Evolutionary conservation across 2,888 invertebrate species (phyloP).

Genomic region (Thalpophila matura): DNA sequence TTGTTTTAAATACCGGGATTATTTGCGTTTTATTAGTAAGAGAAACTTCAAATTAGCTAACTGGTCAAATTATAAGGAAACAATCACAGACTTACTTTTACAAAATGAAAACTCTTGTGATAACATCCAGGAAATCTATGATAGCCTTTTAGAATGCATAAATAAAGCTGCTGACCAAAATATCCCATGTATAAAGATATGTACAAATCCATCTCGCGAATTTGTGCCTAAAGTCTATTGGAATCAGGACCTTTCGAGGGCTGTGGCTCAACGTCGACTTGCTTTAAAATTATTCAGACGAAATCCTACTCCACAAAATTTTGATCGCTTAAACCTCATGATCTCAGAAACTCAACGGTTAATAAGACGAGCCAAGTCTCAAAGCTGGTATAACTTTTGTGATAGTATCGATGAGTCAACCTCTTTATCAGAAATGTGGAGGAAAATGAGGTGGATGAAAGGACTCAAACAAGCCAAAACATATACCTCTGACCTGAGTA

Average conservation of each 20-base stretch:
- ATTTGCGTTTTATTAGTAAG: background rate
- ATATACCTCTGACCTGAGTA: background rate
- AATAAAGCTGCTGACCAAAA: conserved; percentile 26
- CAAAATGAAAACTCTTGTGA: background rate
- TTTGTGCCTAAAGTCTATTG: conserved; percentile 55
- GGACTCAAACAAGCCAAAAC: background rate
- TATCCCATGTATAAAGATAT: conserved; percentile 35
- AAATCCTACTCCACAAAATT: conserved; percentile 54
- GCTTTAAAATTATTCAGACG: conserved; percentile 42
- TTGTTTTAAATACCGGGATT: background rate
- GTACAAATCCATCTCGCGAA: conserved; percentile 16
- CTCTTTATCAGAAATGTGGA: conserved; percentile 1
- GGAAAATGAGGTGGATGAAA: conserved; percentile 4
- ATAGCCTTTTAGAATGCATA: conserved; percentile 16
- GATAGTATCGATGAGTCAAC: background rate
- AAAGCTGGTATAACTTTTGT: background rate
- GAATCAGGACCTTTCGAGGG: conserved; percentile 35
- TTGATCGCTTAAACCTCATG: conserved; percentile 25
- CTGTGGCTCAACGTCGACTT: conserved; percentile 51
- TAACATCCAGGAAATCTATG: conserved; percentile 2
- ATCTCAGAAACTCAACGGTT: conserved; percentile 2
- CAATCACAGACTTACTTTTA: background rate
- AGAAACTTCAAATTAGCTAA: conserved; percentile 8
- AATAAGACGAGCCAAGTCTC: conserved; percentile 12
- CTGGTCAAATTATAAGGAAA: background rate